Conservation (phyloP, 2,113 vertebrate genomes). For the Marcusenius ussheri region DNA sequence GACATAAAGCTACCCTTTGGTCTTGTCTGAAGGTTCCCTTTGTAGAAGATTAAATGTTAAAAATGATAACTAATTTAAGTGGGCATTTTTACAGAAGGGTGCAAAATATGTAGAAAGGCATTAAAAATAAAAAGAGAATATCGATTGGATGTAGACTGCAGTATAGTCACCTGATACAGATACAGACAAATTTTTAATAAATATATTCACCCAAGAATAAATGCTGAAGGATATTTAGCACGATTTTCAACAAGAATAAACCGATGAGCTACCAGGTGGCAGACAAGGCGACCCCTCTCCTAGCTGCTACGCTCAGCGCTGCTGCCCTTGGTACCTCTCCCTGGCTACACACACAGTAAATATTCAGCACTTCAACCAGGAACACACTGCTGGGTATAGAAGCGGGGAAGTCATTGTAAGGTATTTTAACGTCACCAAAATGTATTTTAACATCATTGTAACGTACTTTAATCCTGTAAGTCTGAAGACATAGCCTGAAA, state of each 20-base stretch:
- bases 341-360: neutral
- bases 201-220: neutral
- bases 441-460: neutral
- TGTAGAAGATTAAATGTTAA: neutral
- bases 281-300: neutral
- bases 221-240: neutral
- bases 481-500: neutral
- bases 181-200: neutral
- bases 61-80: neutral
- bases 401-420: neutral
- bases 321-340: neutral
- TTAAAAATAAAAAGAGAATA: neutral
- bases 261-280: neutral
- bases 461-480: neutral
- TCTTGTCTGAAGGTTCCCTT: neutral
- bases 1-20: neutral
- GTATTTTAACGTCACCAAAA: neutral
- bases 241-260: neutral
- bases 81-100: neutral
- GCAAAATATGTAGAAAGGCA: neutral
- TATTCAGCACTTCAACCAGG: neutral
- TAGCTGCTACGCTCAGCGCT: too few species aligned
- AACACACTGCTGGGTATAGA: neutral
- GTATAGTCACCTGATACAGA: neutral
- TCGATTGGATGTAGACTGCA: neutral